Evolutionary conservation across 1,140 invertebrate genomes (phyloP).

Genomic region (Atopsyche davidsoni): DNA sequence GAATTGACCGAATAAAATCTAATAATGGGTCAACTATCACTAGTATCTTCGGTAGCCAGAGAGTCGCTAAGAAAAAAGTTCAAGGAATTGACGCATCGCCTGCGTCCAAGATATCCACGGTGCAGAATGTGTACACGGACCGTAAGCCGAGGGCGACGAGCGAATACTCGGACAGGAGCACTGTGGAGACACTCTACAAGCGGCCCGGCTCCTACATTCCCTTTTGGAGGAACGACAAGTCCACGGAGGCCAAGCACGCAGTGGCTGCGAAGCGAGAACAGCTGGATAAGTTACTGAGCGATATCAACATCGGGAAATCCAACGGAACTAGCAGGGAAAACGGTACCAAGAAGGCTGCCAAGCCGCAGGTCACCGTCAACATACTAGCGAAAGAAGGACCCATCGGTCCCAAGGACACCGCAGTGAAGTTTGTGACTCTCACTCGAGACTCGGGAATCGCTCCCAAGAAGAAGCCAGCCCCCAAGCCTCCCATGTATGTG

Average conservation of each 20-base stretch:
- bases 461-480: slow-evolving; percentile 2
- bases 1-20: too few species aligned
- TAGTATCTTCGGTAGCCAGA: slow-evolving; percentile 8
- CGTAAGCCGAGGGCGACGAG: slow-evolving; percentile 2
- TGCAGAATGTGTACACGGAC: slow-evolving; percentile 12
- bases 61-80: neutral
- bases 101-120: neutral
- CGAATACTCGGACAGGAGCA: neutral
- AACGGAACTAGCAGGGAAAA: too few species aligned
- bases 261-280: slow-evolving; percentile 15
- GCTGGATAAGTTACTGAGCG: slow-evolving; percentile 12
- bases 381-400: neutral
- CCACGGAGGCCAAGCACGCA: slow-evolving; percentile 9
- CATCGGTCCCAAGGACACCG: neutral
- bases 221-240: slow-evolving; percentile 24
- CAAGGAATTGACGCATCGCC: slow-evolving; percentile 12
- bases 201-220: slow-evolving; percentile 16
- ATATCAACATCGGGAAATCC: neutral
- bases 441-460: neutral
- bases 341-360: neutral
- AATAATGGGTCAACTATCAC: too few species aligned
- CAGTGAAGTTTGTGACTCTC: neutral
- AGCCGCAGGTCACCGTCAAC: neutral
- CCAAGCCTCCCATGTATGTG: slow-evolving; percentile 19
- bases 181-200: slow-evolving; percentile 2